Evolutionary conservation across 2,113 vertebrate species (phyloP), one percentile per base, ranked within the genome.

Genomic region (Psephotus haematonotus): DNA sequence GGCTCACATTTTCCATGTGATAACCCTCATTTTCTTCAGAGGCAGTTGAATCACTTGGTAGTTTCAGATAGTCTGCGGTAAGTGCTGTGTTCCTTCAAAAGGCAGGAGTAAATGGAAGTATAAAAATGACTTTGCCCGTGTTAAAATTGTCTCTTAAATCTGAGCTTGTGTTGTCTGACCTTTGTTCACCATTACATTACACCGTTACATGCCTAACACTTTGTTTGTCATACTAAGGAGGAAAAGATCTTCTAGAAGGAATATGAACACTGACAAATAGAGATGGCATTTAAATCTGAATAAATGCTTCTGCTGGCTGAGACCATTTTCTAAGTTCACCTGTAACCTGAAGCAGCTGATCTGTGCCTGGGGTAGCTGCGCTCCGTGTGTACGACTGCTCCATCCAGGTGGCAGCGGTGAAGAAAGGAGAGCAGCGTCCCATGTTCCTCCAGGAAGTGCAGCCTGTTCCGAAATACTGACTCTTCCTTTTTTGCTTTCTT

Each of bases 361-460:
- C 17, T 23, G 47, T 71, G 64, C 53, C 62, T 52, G 43, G 9
- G 69, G 60, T 33, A 35, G 29, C 69, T 13, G 16, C 16, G 63
- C 67, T 55, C 18, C 0, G 0, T 4, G 44, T 13, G 5, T 8
- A 10, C 1, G 6, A 49, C 22, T 8, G 44, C 49, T 47, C n/a
- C 4, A 0, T 19, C 31, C 39, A 50, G 41, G 62, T 14, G 24
- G 59, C 60, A 78, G 55, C 0, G 0, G 6, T 44, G 74, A 55
- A 44, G 91, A 55, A 37, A 50, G 1, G 9, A 23, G 52, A 82
- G 57, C 2, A 0, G 15, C 17, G 17, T 39, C 5, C 1, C 23
- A 3, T 11, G 18, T 31, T 74, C 37, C 49, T 65, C 17, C 25
- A 47, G 74, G 67, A 90, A 62, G n/a, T 13, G 74, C n/a, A 20